A percentile compares a stretch with the other conserved stretches of the same genome.
These are phyloP conservation scores for Pantherophis alleghaniensis DNA, from an alignment of 2,797 vertebrate species.

Conservation along the genomic window DNA sequence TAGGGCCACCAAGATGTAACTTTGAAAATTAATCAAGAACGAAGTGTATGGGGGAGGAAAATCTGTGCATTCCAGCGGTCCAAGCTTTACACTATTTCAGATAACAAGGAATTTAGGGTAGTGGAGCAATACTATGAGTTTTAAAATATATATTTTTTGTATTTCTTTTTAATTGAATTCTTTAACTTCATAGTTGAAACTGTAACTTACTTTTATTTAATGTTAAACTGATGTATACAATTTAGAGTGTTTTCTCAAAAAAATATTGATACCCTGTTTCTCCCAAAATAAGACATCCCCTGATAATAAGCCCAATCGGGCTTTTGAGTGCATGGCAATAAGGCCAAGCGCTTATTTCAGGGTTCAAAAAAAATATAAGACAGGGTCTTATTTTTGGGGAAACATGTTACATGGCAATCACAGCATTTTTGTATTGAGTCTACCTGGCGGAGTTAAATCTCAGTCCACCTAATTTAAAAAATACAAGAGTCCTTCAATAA, in stretches of 20 bases:
- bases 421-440: neutral
- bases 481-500: neutral
- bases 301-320: too few relatives aligned
- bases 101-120: neutral
- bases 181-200: neutral
- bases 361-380: too few relatives aligned
- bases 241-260: neutral
- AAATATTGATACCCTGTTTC: neutral
- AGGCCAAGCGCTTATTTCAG: too few relatives aligned
- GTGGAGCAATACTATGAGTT: neutral
- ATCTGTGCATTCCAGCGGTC: neutral
- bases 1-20: neutral
- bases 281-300: too few relatives aligned
- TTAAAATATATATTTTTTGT: too few relatives aligned
- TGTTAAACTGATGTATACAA: neutral
- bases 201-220: neutral
- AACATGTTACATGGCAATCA: too few relatives aligned
- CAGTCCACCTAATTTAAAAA: neutral
- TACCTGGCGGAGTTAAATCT: neutral
- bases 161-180: neutral
- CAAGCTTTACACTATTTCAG: neutral
- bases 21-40: neutral
- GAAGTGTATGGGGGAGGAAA: fast-evolving
- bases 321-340: too few relatives aligned
- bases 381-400: too few relatives aligned